These are phyloP conservation scores for Ariopsis seemanni DNA, from an alignment of 2,113 vertebrate species.

Conservation along the genomic window DNA sequence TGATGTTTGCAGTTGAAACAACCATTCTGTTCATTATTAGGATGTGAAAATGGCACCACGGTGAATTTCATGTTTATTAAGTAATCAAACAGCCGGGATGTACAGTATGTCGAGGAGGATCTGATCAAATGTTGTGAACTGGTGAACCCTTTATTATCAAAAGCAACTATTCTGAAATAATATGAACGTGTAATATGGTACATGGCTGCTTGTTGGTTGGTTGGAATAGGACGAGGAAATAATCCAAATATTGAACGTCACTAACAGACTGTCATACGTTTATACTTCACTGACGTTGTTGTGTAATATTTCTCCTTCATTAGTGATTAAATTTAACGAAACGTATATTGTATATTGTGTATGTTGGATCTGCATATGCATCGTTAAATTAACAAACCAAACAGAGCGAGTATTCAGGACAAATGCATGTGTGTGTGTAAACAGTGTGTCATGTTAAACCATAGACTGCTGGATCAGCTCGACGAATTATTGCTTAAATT, in stretches of 20 bases:
- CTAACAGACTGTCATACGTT: neutral
- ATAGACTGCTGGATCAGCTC: neutral
- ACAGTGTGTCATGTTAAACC: slow-evolving; percentile 21
- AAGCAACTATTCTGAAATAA: neutral
- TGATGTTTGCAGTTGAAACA: slow-evolving; percentile 30
- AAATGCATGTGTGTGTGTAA: slow-evolving; percentile 12
- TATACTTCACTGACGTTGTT: neutral
- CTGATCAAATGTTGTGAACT: neutral
- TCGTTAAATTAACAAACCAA: slow-evolving; percentile 2
- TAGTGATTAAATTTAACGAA: neutral
- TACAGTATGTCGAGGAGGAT: neutral
- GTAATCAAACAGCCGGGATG: neutral
- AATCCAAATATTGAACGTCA: neutral
- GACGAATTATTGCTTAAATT: neutral
- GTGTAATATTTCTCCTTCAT: neutral
- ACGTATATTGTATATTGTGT: neutral
- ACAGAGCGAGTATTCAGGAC: slow-evolving; percentile 15
- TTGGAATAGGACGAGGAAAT: slow-evolving; percentile 14
- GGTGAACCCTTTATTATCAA: neutral
- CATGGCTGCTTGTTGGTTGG: neutral
- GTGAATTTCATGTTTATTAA: neutral
- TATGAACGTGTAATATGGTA: neutral
- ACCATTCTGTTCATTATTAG: slow-evolving; percentile 16
- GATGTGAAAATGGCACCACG: slow-evolving; percentile 39
- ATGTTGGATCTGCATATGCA: neutral